Conservation (phyloP, 2,888 invertebrate genomes). For the Drosophila histrio region DNA sequence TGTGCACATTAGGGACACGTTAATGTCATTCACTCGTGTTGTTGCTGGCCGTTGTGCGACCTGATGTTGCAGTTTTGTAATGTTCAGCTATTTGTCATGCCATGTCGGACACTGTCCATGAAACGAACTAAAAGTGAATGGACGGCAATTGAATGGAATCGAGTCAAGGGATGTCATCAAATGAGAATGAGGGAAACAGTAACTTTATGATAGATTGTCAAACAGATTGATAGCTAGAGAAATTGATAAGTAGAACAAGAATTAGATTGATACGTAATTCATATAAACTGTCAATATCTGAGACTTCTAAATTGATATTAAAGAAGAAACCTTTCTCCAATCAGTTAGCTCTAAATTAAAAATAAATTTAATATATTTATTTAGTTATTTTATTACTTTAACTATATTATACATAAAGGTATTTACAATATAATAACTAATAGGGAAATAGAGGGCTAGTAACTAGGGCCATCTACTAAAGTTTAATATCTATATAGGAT, state of each 20-base stretch:
- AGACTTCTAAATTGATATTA: not conserved
- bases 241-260: constrained; percentile 2
- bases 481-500: too few relatives aligned
- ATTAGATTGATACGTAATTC: not conserved
- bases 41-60: constrained; percentile 19
- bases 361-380: too few relatives aligned
- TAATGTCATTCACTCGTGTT: constrained; percentile 47
- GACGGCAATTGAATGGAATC: constrained; percentile 20
- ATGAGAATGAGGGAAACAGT: not conserved
- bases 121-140: constrained; percentile 6
- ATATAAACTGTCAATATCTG: not conserved
- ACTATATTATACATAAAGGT: too few relatives aligned
- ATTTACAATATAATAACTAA: too few relatives aligned
- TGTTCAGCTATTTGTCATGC: constrained; percentile 67
- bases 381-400: too few relatives aligned
- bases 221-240: constrained; percentile 2
- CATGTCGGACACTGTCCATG: constrained; percentile 25
- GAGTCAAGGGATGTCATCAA: not conserved
- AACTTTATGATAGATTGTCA: constrained; percentile 7
- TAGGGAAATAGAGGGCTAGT: too few relatives aligned
- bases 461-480: too few relatives aligned
- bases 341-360: too few relatives aligned
- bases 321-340: not conserved
- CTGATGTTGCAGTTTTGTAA: constrained; percentile 63
- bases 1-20: constrained; percentile 67